Percentiles rank a stretch among this genome's conserved stretches.
phyloP scores from a whole-genome alignment of 2,888 invertebrate genomes.

The Melieria crassipennis region DNA sequence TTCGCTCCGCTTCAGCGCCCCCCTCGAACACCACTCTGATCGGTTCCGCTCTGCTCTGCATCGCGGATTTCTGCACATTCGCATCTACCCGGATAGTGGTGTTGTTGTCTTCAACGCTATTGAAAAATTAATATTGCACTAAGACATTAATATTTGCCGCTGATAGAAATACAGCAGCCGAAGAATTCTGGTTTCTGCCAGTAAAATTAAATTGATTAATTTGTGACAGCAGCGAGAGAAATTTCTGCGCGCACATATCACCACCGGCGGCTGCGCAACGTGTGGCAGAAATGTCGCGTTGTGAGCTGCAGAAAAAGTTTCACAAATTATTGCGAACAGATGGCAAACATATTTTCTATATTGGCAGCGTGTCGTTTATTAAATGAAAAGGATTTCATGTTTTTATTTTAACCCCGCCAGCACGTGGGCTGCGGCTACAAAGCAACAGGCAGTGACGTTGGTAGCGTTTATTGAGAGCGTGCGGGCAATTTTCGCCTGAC shows the following conservation, averaged over 20 bases:
- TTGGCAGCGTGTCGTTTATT: no score
- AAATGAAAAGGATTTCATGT: no score
- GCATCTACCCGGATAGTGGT: neutral
- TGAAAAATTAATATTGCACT: constrained; percentile 1
- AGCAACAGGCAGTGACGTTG: no score
- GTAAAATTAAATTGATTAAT: constrained; percentile 1
- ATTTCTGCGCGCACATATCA: neutral
- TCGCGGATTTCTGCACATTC: neutral
- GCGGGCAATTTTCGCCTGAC: no score
- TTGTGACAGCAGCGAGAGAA: neutral
- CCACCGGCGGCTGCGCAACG: no score
- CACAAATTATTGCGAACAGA: neutral
- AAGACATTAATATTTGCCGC: neutral
- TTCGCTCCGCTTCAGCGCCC: no score
- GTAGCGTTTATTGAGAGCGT: no score
- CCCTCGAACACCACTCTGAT: neutral
- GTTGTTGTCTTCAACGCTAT: neutral
- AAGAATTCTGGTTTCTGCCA: neutral
- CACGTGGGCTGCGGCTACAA: no score
- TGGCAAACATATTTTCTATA: neutral
- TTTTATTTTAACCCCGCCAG: no score
- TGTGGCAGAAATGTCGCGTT: no score
- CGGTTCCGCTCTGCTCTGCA: neutral
- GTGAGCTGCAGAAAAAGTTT: neutral
- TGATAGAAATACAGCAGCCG: neutral